Percentiles rank a stretch among this genome's conserved stretches.
These are phyloP conservation scores for Amphipyra tragopoginis DNA, from an alignment of 2,888 invertebrate genomes.

Conservation along the genomic window DNA sequence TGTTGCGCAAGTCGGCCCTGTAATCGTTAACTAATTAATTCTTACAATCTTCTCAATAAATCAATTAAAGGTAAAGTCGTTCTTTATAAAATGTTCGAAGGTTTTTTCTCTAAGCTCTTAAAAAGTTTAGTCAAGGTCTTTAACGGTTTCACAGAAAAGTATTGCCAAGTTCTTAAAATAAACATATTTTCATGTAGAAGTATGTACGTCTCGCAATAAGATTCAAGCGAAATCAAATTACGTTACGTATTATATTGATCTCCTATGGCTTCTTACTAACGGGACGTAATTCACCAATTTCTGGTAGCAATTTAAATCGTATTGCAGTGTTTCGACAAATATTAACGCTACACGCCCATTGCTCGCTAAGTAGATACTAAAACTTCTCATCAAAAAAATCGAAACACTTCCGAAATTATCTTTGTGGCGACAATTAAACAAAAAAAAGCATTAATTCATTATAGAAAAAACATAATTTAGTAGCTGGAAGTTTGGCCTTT, in stretches of 20 bases:
- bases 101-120: background rate
- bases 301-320: conserved; percentile 51
- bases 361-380: conserved; percentile 45
- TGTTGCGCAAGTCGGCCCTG: no score
- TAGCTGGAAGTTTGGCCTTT: no score
- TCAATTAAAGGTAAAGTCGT: no score
- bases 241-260: conserved; percentile 50
- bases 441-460: no score
- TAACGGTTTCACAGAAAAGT: conserved; percentile 18
- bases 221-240: conserved; percentile 53
- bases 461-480: no score
- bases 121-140: conserved; percentile 9
- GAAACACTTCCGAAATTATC: no score
- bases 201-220: conserved; percentile 33
- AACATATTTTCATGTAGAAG: conserved; percentile 8
- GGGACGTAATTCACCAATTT: conserved; percentile 48
- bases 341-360: conserved; percentile 34
- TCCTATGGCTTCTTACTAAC: conserved; percentile 50
- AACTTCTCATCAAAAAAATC: no score
- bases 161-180: conserved; percentile 21
- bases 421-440: no score
- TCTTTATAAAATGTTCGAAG: no score
- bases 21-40: no score
- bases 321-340: conserved; percentile 45
- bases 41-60: no score